A percentile compares a stretch with the other conserved stretches of the same genome.
Conservation (phyloP, 2,888 invertebrate species). For the Hermaeophaga mercurialis region DNA sequence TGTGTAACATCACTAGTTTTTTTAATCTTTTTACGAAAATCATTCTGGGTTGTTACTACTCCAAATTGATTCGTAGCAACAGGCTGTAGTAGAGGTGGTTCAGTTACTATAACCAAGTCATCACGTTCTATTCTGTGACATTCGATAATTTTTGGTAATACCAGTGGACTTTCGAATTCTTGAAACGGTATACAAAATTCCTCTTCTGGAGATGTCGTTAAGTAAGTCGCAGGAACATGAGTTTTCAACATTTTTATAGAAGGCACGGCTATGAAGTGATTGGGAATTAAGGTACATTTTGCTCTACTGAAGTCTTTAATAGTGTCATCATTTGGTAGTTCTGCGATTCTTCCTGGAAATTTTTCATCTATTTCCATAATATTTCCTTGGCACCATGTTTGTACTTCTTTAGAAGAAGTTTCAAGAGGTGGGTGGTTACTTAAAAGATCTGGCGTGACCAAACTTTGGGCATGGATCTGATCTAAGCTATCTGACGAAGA, state of each 20-base stretch:
- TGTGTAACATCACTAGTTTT: constrained; percentile 45
- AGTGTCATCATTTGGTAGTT: constrained; percentile 19
- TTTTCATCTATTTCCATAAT: constrained; percentile 26
- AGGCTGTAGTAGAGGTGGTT: constrained; percentile 48
- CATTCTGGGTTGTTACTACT: constrained; percentile 28
- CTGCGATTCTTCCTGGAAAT: constrained; percentile 22
- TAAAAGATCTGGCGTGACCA: constrained; percentile 63
- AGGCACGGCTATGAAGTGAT: constrained; percentile 29
- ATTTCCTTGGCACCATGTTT: constrained; percentile 30
- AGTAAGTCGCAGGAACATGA: constrained; percentile 45
- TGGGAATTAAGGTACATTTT: constrained; percentile 22
- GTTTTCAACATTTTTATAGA: constrained; percentile 42
- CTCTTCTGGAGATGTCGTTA: constrained; percentile 27
- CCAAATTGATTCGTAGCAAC: constrained; percentile 41
- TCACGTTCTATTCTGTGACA: constrained; percentile 28
- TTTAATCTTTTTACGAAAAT: constrained; percentile 40
- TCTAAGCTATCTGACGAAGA: constrained; percentile 62
- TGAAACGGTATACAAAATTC: constrained; percentile 41
- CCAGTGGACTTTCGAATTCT: constrained; percentile 34
- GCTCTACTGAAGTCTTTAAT: constrained; percentile 21
- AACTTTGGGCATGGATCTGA: constrained; percentile 49
- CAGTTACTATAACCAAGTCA: constrained; percentile 37
- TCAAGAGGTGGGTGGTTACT: constrained; percentile 64
- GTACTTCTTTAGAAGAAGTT: constrained; percentile 20
- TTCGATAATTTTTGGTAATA: constrained; percentile 30